A percentile compares a stretch with the other conserved stretches of the same genome.
phyloP scores from a whole-genome alignment of 2,888 invertebrate species.

The Monochamus alternatus region DNA sequence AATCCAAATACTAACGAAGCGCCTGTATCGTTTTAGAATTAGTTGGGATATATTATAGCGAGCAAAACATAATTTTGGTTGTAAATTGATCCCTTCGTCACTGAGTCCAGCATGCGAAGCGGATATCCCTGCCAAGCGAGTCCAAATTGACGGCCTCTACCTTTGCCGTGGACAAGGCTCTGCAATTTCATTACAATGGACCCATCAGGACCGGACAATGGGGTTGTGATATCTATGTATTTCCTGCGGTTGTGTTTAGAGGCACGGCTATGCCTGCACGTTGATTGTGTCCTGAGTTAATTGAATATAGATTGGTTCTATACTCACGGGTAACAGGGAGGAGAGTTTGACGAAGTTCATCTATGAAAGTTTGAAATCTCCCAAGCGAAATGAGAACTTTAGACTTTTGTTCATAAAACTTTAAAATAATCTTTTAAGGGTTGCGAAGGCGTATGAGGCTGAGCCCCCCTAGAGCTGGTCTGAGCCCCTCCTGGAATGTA shows the following conservation, averaged over 20 bases:
- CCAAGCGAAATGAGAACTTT: no score
- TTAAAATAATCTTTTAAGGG: no score
- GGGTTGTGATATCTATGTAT: not conserved
- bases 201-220: not conserved
- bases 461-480: no score
- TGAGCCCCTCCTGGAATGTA: no score
- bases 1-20: no score
- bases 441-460: no score
- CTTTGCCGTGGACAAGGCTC: slow-evolving; percentile 4
- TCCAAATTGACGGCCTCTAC: not conserved
- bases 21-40: no score
- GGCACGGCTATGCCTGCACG: not conserved
- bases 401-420: no score
- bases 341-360: not conserved
- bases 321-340: not conserved
- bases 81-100: not conserved
- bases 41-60: not conserved
- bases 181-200: slow-evolving; percentile 17
- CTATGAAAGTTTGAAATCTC: no score
- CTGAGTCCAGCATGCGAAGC: not conserved
- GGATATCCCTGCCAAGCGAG: not conserved
- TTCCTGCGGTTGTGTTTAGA: not conserved
- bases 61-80: not conserved
- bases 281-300: slow-evolving; percentile 6
- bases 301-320: not conserved